Evolutionary conservation across 1,140 invertebrate species (phyloP).

Genomic region (Meloidogyne chitwoodi): DNA sequence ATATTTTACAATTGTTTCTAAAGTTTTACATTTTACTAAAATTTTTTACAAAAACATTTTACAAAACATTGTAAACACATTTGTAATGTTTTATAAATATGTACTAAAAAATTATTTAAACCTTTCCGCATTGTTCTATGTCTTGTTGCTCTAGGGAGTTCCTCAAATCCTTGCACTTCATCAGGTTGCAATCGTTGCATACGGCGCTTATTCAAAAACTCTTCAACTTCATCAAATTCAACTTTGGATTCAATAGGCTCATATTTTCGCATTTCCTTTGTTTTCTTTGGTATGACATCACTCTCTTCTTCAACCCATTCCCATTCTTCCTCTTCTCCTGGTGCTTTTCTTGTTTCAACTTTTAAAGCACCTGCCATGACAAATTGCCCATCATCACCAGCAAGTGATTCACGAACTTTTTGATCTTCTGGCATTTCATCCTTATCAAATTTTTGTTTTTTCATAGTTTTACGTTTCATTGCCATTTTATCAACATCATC

Average conservation of each 20-base stretch:
- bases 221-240: constrained; percentile 19
- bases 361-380: background rate
- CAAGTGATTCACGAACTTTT: background rate
- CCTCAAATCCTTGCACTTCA: constrained; percentile 14
- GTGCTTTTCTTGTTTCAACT: background rate
- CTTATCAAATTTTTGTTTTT: constrained; percentile 2
- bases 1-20: too few relatives aligned
- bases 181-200: constrained; percentile 15
- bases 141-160: constrained; percentile 1
- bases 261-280: background rate
- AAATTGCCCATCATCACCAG: background rate
- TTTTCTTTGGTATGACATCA: background rate
- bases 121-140: constrained; percentile 14
- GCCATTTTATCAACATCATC: background rate
- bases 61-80: too few relatives aligned
- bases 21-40: too few relatives aligned
- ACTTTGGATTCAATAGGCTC: background rate
- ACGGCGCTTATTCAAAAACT: constrained; percentile 12
- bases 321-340: background rate
- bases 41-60: too few relatives aligned
- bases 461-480: background rate
- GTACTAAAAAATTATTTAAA: background rate
- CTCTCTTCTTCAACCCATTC: background rate
- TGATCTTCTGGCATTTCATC: constrained; percentile 20
- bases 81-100: too few relatives aligned